Conservation (phyloP, 2,113 vertebrate genomes). For the Balaenoptera acutorostrata region DNA sequence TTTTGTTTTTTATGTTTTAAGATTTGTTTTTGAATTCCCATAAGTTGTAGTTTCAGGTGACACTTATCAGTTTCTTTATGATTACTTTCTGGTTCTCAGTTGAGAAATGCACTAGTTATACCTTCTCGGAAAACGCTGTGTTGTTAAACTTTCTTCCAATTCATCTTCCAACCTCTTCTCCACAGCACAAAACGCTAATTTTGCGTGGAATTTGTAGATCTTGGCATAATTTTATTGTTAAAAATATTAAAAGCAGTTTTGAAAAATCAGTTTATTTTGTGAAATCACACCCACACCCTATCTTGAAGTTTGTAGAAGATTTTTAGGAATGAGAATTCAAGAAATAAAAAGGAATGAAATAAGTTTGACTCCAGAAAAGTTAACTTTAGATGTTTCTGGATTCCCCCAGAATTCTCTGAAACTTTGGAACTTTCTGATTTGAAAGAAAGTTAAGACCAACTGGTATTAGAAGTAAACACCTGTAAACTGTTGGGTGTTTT, state of each 20-base stretch:
- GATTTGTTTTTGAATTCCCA: not conserved
- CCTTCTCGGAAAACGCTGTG: not conserved
- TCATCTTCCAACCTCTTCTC: not conserved
- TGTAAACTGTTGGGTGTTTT: not conserved
- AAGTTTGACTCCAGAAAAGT: not conserved
- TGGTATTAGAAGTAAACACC: conserved; percentile 15
- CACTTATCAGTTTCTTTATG: not conserved
- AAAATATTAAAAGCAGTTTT: not conserved
- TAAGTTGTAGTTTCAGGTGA: not conserved
- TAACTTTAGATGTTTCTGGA: conserved; percentile 1
- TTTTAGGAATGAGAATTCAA: not conserved
- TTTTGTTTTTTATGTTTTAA: not conserved
- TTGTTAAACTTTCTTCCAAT: not conserved
- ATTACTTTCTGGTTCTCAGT: not conserved
- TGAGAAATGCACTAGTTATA: not conserved
- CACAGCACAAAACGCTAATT: not conserved
- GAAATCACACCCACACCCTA: not conserved
- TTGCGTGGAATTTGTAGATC: not conserved
- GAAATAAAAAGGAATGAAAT: conserved; percentile 3
- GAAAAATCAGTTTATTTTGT: conserved; percentile 6
- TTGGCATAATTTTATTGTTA: not conserved
- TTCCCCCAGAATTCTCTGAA: conserved; percentile 16
- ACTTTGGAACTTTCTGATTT: not conserved
- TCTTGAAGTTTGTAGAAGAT: not conserved
- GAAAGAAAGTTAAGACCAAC: not conserved